Conservation (phyloP, 2,113 vertebrate species). For the Scopus umbretta region DNA sequence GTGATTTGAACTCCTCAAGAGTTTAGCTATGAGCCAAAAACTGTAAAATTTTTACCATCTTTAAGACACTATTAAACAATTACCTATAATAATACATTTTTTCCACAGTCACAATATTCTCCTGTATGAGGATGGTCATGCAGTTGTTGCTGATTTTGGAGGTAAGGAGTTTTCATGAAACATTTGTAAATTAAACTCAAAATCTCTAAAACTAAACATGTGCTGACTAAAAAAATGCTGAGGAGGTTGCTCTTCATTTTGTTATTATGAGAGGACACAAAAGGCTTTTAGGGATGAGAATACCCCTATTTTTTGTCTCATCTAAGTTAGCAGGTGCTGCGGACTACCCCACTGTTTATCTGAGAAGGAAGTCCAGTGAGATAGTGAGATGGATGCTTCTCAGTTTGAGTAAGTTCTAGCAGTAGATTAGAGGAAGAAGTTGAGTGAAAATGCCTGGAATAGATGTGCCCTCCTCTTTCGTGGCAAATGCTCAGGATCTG, state of each 20-base stretch:
- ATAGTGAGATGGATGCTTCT: neutral
- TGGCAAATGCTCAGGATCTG: neutral
- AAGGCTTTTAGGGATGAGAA: neutral
- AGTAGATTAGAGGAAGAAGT: neutral
- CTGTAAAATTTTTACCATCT: neutral
- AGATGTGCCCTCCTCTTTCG: neutral
- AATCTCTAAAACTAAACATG: neutral
- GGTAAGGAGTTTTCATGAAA: constrained; percentile 66
- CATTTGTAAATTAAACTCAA: neutral
- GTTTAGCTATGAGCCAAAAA: neutral
- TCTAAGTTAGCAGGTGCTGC: neutral
- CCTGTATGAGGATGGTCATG: constrained; percentile 92
- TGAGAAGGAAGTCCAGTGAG: neutral
- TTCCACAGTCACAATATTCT: constrained; percentile 89
- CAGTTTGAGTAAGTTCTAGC: no score
- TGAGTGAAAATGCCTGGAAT: neutral
- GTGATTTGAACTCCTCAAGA: neutral
- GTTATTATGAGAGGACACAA: neutral
- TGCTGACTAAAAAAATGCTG: neutral
- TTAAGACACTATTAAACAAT: neutral
- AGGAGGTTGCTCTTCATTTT: neutral
- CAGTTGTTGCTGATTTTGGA: constrained; percentile 95
- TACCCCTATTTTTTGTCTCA: neutral
- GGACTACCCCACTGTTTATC: neutral
- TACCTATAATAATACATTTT: neutral